Evolutionary conservation across 1,140 invertebrate species (phyloP).

Genomic region (Ectropis grisescens): DNA sequence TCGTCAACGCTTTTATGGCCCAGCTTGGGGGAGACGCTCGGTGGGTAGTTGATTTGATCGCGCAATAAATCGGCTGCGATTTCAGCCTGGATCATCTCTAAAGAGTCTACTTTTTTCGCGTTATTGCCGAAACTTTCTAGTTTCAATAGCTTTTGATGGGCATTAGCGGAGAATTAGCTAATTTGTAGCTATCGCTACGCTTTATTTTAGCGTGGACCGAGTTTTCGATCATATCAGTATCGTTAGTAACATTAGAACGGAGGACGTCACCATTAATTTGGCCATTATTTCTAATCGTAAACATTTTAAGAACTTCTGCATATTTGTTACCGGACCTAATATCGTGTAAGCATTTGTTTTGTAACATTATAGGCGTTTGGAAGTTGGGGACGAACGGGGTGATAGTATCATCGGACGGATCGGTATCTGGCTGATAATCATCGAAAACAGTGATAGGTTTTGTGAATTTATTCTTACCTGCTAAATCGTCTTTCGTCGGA

Average conservation of each 20-base stretch:
- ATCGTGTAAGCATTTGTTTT: conserved; percentile 37
- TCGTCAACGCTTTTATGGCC: conserved; percentile 30
- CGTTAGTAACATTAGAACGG: conserved; percentile 4
- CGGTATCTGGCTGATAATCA: conserved; percentile 19
- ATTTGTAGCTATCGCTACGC: conserved; percentile 87
- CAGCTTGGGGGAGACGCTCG: conserved; percentile 71
- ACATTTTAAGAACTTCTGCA: conserved; percentile 64
- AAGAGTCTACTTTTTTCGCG: conserved; percentile 60
- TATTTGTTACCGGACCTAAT: conserved; percentile 45
- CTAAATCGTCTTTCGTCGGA: conserved; percentile 69
- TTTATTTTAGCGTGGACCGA: conserved; percentile 73
- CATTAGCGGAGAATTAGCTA: conserved; percentile 81
- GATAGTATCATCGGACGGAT: conserved; percentile 29
- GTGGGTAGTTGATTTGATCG: conserved; percentile 79
- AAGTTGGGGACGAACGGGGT: conserved; percentile 59
- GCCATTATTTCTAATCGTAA: conserved; percentile 41
- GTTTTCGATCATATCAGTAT: conserved; percentile 29
- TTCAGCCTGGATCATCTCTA: conserved; percentile 72
- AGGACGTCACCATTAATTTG: conserved; percentile 19
- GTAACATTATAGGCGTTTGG: conserved; percentile 50
- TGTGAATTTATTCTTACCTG: conserved; percentile 70
- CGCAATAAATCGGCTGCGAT: conserved; percentile 74
- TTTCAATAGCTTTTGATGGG: conserved; percentile 68
- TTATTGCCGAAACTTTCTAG: conserved; percentile 53
- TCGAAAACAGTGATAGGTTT: conserved; percentile 25